Base-by-base conservation (phyloP, 2,797 vertebrate genomes). In the Sebastes vulpes region DNA sequence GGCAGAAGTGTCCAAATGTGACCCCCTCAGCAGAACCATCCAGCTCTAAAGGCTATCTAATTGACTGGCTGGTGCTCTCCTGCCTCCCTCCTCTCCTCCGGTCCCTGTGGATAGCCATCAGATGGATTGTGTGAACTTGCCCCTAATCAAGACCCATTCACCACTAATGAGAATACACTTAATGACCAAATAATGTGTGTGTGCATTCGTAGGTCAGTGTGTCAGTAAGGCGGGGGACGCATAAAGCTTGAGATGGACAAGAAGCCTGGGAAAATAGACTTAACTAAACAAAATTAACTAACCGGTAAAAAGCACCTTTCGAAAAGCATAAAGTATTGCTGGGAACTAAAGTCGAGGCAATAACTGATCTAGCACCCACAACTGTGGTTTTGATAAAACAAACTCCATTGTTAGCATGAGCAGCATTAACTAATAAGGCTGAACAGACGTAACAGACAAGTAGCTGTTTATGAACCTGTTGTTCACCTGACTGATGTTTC, bases 1-100 rank as follows among this genome's bases (percentile, higher is more conserved):
- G 91, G 92, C 94, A 96, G 91, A 96, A 95, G 93, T 94, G 93
- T 96, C 95, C 87, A 94, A 94, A 95, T 91, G 91, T 92, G 87
- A 93, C 92, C 89, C 88, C 92, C 94, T 96, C 94, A 96, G 95
- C 94, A 96, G 91, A 95, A 91, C 82, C 89, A 90, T 88, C 87
- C 65, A 65, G 81, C 88, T 89, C 92, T 89, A 90, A 93, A 93
- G 84, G 90, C 90, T 93, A 90, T 95, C 91, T 94, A 94, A 95
- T 95, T 95, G 94, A 96, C 94, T 93, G 92, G 83, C 92, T 88
- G 89, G 82, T 93, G 92, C 91, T 90, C 85, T 89, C 61, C 81
- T 89, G 80, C 72, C 72, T 85, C 60, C 76, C 76, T 72, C 80
- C 32, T 84, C 86, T 84, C 73, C 89, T 77, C 82, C 80, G 79